Conservation (phyloP, 2,888 invertebrate genomes). For the Patella caerulea region DNA sequence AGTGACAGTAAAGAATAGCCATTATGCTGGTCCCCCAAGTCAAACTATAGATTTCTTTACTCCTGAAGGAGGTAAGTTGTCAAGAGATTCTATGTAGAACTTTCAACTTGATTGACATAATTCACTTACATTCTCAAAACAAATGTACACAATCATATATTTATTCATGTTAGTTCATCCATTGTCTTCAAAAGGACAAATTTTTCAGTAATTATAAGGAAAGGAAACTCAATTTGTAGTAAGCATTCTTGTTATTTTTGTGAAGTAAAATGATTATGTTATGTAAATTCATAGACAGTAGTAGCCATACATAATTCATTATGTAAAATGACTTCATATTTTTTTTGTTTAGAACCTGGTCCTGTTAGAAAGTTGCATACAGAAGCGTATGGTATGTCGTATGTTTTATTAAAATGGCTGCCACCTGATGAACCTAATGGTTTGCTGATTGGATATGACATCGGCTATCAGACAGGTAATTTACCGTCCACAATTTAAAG, state of each 20-base stretch:
- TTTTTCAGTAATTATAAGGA: no score
- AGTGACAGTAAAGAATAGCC: slow-evolving; percentile 92
- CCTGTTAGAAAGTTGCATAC: slow-evolving; percentile 54
- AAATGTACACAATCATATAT: no score
- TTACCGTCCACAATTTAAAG: not conserved
- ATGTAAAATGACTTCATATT: not conserved
- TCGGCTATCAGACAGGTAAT: slow-evolving; percentile 84
- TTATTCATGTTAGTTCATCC: no score
- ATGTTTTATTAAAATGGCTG: slow-evolving; percentile 84
- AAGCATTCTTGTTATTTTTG: no score
- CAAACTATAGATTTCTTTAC: slow-evolving; percentile 78
- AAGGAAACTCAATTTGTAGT: no score
- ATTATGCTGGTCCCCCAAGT: slow-evolving; percentile 91
- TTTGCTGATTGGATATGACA: slow-evolving; percentile 89
- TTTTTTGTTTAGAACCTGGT: slow-evolving; percentile 53
- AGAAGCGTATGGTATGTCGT: slow-evolving; percentile 59
- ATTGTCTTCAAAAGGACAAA: no score
- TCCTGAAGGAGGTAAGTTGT: slow-evolving; percentile 64
- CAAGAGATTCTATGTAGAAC: no score
- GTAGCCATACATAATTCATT: not conserved
- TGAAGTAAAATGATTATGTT: not conserved
- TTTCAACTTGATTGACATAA: no score
- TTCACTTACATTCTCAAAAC: no score
- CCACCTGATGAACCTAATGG: slow-evolving; percentile 96
- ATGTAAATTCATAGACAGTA: not conserved